Base-by-base conservation (phyloP, 2,888 invertebrate genomes). In the Lycaena phlaeas region DNA sequence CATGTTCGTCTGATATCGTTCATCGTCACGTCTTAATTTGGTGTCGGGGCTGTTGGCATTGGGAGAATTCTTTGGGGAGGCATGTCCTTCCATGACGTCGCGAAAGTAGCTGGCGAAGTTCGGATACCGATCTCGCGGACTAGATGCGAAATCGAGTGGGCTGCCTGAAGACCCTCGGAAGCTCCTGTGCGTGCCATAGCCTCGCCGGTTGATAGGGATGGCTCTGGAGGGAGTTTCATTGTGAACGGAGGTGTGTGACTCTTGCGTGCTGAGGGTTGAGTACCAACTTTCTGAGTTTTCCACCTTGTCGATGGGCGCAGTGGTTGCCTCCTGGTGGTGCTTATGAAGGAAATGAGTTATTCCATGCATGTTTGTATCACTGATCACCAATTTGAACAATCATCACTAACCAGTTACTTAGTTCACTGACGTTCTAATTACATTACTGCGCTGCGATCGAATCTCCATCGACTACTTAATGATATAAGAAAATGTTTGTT, bases 251-350 rank as follows among this genome's bases (percentile, higher is more conserved):
- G 51, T 48, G 4, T 59, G 61, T 1, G 75, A 64, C 25, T 72
- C 69, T 12, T 53, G 48, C 0, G 73, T 61, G 42, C 66, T 73
- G 17, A 62, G 41, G 4, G 72, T 57, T 3, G 82, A 77, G 44
- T 73, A 72, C 81, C 86, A 85, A 57, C 79, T 79, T 9, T 86
- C 84, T 1, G 72, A 50, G 44, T 82, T 85, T 12, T 84, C 65
- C 41, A 86, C 84, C 49, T 66, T 71, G 7, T 75, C 71, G 27
- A 64, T 45, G 2, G 76, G 56, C 2, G 75, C 61, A 44, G 73
- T 61, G 42, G 74, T 46, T 51, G 77, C 76, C 28, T 75, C 46
- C n/a, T 69, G 66, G 36, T 64, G 58, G 37, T 72, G 67, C 54
- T 76, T 79, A 45, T 69, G 70, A 12, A 81, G 52, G 46, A 78